Base-by-base conservation (phyloP, 2,888 invertebrate species). In the Myopa testacea region DNA sequence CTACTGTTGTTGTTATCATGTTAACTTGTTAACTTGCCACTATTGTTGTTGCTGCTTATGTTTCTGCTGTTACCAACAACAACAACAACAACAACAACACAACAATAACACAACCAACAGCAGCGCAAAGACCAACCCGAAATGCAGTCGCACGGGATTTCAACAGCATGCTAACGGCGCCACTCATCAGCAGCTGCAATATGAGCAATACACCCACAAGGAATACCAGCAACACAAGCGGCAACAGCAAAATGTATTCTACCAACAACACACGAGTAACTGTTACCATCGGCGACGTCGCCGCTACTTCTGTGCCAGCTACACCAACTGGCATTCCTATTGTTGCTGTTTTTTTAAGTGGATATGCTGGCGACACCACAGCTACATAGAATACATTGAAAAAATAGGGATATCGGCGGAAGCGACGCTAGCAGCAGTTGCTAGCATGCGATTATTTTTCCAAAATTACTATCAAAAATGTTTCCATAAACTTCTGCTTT, bases 271-370 rank as follows among this genome's bases (percentile, higher is more conserved):
- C 38, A 26, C 26, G 26, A 26, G 26, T 26, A 75, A 40, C 26
- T 75, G 75, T 19, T 75, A 67, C 52, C 75, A 75, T 68, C 67
- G 75, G 6, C 75, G 75, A 10, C 52, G 75, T 45, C 75, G 75
- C 16, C 75, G 75, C 7, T 67, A 75, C 58, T 75, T 75, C 40
- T 75, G 68, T 55, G 75, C 68, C 40, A 75, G 75, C 58, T 75
- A 58, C 26, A 75, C 75, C 19, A 68, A 67, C 16, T 58, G 68
- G 68, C 75, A 68, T 26, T 75, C 75, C 3, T 75, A 67, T 38
- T 75, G 75, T 7, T 75, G 75, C 19, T 75, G 75, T 75, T 75
- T 75, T 68, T 75, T 75, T 68, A 75, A 75, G 52, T 75, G 75
- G 75, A 75, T 75, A 38, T 75, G 75, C 38, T 75, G 67, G 67